A percentile compares a stretch with the other conserved stretches of the same genome.
Evolutionary conservation across 2,113 vertebrate species (phyloP).

Genomic region (Bufo gargarizans): DNA sequence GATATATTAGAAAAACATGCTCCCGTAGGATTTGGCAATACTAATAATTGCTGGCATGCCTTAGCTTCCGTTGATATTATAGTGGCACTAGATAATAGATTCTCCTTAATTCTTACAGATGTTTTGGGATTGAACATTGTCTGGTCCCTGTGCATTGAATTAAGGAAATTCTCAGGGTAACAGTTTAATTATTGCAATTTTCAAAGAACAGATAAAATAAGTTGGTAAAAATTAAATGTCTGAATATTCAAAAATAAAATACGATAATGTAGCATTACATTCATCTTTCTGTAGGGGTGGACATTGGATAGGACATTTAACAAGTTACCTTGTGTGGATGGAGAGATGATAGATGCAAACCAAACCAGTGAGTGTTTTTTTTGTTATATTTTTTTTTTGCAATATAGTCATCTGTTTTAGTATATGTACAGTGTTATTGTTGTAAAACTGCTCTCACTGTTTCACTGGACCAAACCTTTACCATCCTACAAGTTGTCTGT

Average conservation of each 20-base stretch:
- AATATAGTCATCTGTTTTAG: no score
- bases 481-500: no score
- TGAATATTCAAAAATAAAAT: not conserved
- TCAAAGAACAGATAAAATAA: not conserved
- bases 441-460: no score
- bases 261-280: not conserved
- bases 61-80: slow-evolving; percentile 32
- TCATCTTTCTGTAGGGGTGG: not conserved
- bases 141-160: slow-evolving; percentile 10
- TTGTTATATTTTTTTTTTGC: no score
- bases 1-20: slow-evolving; percentile 24
- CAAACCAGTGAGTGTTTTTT: no score
- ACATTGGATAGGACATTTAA: not conserved
- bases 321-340: not conserved
- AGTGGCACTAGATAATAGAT: slow-evolving; percentile 37
- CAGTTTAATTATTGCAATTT: slow-evolving; percentile 28
- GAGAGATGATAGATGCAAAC: no score
- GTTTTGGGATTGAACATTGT: slow-evolving; percentile 47
- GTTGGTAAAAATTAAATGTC: not conserved
- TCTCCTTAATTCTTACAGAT: slow-evolving; percentile 49
- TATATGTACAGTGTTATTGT: no score
- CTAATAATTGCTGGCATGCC: slow-evolving; percentile 41
- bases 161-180: slow-evolving; percentile 28
- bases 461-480: no score
- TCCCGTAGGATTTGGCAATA: slow-evolving; percentile 30